Base-by-base conservation (phyloP, 2,113 vertebrate species). In the Sinosuthora webbiana region DNA sequence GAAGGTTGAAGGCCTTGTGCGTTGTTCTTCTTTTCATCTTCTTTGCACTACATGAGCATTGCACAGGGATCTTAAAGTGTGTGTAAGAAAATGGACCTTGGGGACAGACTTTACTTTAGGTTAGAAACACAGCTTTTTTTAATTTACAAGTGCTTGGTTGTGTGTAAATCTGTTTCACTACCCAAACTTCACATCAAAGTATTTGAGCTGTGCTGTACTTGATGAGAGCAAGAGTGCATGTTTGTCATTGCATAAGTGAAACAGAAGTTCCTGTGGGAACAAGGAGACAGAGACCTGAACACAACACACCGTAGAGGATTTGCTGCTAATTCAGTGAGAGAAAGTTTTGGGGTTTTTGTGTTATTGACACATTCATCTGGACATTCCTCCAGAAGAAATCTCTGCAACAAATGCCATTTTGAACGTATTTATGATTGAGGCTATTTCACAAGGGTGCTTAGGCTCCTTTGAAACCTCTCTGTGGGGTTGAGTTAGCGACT, bases 161-260 rank as follows among this genome's bases (percentile, higher is more conserved):
- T 74, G 63, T 47, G n/a, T 78, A 87, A 94, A 83, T 83, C 68
- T 80, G 28, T 85, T 94, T 90, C 80, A 62, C 53, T 86, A 73
- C 45, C 63, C 39, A 52, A 67, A 74, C 65, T 91, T 93, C 78
- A 96, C 82, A 91, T 87, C 85, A 80, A 93, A 88, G 84, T 83
- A 16, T 85, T 73, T 73, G 50, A 90, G 74, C 74, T 73, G 83
- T 21, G 44, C 77, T 89, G 52, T 76, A 67, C 55, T 65, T 7
- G 1, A 37, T 82, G 83, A 78, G 71, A 90, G 41, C n/a, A 62
- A 47, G 52, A 62, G 27, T 49, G 11, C 13, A 9, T 44, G 64
- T 76, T 87, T 82, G 67, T 69, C 75, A 42, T 59, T 88, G 50
- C 28, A 27, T 27, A 65, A 87, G 57, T 31, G 86, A 93, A 87